These are phyloP conservation scores for Poeciliopsis gracilis DNA, from an alignment of 2,797 vertebrate species.

Conservation along the genomic window DNA sequence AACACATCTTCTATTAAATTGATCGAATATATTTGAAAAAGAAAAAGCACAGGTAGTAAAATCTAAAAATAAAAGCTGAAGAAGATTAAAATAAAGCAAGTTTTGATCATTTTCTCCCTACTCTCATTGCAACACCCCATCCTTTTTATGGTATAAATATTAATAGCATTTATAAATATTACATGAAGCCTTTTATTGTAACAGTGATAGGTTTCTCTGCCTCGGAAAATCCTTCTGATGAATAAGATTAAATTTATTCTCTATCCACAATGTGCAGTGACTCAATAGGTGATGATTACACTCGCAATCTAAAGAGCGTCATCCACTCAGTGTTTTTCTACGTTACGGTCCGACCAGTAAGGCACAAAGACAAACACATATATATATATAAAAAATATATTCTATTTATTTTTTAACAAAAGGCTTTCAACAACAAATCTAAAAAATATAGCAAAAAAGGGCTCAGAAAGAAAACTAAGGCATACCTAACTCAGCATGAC, in stretches of 20 bases:
- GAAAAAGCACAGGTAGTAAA: neutral
- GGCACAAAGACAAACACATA: too few species aligned
- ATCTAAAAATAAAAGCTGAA: neutral
- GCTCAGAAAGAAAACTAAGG: too few species aligned
- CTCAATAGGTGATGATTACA: neutral
- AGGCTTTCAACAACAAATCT: too few species aligned
- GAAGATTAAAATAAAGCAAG: neutral
- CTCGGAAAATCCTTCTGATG: neutral
- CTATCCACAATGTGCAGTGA: neutral
- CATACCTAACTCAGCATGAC: too few species aligned
- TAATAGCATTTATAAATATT: neutral
- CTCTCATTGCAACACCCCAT: neutral
- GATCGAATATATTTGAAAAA: too few species aligned
- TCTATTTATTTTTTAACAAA: too few species aligned
- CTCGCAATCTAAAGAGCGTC: neutral
- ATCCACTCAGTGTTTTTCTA: neutral
- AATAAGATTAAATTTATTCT: neutral
- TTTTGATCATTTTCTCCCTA: too few species aligned
- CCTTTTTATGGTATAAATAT: constrained; percentile 4
- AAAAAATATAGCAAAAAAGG: too few species aligned
- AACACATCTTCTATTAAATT: neutral
- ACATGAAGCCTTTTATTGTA: neutral
- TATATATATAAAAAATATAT: too few species aligned
- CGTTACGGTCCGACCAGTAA: too few species aligned
- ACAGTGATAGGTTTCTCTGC: neutral